Conservation (phyloP, 2,888 invertebrate species). For the Dolichomitus sp. region DNA sequence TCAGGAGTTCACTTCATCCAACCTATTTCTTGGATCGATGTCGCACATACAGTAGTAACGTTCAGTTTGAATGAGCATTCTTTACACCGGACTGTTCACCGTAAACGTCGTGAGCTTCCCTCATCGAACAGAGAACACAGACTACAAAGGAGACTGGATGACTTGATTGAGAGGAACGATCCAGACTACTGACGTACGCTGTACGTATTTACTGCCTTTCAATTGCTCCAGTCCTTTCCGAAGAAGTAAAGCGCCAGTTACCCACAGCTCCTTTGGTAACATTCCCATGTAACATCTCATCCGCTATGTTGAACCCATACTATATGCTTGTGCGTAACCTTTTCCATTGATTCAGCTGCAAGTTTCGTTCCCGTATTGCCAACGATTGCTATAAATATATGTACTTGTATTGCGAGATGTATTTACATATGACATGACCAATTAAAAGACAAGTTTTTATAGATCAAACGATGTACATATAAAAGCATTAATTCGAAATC, state of each 20-base stretch:
- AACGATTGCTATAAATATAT: conserved; percentile 15
- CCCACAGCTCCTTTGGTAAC: conserved; percentile 16
- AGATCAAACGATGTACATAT: conserved; percentile 27
- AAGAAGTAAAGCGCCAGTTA: conserved; percentile 32
- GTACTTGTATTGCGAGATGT: conserved; percentile 2
- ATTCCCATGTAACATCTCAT: conserved; percentile 33
- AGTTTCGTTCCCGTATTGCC: conserved; percentile 16
- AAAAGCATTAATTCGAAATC: conserved; percentile 39
- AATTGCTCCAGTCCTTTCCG: conserved; percentile 37
- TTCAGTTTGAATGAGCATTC: conserved; percentile 73
- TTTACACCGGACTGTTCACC: conserved; percentile 60
- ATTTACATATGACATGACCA: conserved; percentile 15
- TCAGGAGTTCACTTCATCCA: not conserved
- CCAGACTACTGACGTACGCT: conserved; percentile 66
- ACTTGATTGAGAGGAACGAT: conserved; percentile 82
- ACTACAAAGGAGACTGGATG: conserved; percentile 40
- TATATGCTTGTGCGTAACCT: not conserved
- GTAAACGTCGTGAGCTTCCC: conserved; percentile 65
- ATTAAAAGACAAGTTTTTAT: conserved; percentile 24
- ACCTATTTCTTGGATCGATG: conserved; percentile 61
- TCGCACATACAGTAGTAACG: conserved; percentile 52
- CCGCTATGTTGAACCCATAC: not conserved
- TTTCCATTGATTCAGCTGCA: conserved; percentile 28
- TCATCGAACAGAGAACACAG: conserved; percentile 42
- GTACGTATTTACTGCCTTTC: conserved; percentile 75